These are phyloP conservation scores for Trigoniulus corallinus DNA, from an alignment of 1,140 invertebrate species.

Conservation along the genomic window DNA sequence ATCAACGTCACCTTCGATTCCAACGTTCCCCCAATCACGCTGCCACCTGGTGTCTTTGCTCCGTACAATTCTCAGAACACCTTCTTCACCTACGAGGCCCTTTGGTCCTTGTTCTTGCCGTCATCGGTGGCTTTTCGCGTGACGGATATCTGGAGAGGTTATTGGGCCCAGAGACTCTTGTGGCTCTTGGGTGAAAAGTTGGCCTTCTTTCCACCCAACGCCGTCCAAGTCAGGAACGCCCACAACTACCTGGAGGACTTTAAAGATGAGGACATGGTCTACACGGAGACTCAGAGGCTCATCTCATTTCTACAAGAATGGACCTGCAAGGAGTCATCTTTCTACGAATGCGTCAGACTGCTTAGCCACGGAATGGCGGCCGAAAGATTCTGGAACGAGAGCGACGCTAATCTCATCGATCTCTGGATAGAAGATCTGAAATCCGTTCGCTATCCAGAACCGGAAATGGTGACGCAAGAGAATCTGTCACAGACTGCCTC, in stretches of 20 bases:
- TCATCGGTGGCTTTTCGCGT: constrained; percentile 19
- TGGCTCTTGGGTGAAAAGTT: constrained; percentile 17
- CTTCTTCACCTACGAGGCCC: constrained; percentile 19
- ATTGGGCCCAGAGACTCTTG: constrained; percentile 20
- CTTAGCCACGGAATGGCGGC: constrained; percentile 11
- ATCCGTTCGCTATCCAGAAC: constrained; percentile 11
- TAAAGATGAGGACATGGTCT: constrained; percentile 15
- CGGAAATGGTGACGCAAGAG: neutral
- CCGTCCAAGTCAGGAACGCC: constrained; percentile 14
- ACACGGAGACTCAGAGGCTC: constrained; percentile 13
- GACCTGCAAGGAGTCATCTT: constrained; percentile 11
- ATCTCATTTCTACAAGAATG: constrained; percentile 14
- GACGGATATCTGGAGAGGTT: constrained; percentile 23
- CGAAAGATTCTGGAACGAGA: constrained; percentile 12
- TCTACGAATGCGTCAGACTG: constrained; percentile 14
- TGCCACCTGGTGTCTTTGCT: constrained; percentile 17
- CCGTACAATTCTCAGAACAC: constrained; percentile 25
- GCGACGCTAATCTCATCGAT: constrained; percentile 11
- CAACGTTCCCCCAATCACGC: constrained; percentile 13
- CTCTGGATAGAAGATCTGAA: constrained; percentile 16
- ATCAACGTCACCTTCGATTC: constrained; percentile 16
- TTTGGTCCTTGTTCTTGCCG: constrained; percentile 21
- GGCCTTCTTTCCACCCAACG: constrained; percentile 17
- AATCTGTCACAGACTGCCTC: no score
- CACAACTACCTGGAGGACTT: constrained; percentile 16